Evolutionary conservation across 2,888 invertebrate species (phyloP).

Genomic region (Drosophila helvetica): DNA sequence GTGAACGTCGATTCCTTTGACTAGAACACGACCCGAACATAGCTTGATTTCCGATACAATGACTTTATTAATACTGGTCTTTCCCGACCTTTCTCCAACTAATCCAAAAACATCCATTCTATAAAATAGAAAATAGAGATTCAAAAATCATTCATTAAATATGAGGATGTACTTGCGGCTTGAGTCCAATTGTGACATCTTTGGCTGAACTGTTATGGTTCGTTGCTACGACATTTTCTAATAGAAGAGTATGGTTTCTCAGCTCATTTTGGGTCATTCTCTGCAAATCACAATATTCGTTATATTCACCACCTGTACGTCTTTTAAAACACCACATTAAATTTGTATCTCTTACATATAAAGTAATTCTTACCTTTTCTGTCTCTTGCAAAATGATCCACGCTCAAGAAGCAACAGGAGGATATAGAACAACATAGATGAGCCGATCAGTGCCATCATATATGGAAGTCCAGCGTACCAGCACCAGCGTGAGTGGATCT

Average conservation of each 20-base stretch:
- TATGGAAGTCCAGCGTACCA: constrained; percentile 11
- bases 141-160: not conserved
- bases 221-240: constrained; percentile 2
- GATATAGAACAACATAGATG: constrained; percentile 12
- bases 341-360: no score
- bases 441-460: constrained; percentile 4
- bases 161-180: not conserved
- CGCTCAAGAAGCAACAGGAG: constrained; percentile 9
- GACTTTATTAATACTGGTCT: constrained; percentile 20
- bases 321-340: not conserved
- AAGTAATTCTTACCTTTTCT: not conserved
- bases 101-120: constrained; percentile 37
- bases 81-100: constrained; percentile 32
- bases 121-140: not conserved
- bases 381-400: not conserved
- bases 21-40: constrained; percentile 10
- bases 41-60: constrained; percentile 9
- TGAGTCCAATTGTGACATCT: constrained; percentile 10
- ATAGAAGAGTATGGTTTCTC: constrained; percentile 10
- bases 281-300: not conserved
- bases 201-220: not conserved
- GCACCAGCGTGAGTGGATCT: not conserved
- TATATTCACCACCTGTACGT: not conserved
- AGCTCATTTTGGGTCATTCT: constrained; percentile 12
- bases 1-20: constrained; percentile 22